Conservation (phyloP, 2,113 vertebrate species). For the Cacatua alba region DNA sequence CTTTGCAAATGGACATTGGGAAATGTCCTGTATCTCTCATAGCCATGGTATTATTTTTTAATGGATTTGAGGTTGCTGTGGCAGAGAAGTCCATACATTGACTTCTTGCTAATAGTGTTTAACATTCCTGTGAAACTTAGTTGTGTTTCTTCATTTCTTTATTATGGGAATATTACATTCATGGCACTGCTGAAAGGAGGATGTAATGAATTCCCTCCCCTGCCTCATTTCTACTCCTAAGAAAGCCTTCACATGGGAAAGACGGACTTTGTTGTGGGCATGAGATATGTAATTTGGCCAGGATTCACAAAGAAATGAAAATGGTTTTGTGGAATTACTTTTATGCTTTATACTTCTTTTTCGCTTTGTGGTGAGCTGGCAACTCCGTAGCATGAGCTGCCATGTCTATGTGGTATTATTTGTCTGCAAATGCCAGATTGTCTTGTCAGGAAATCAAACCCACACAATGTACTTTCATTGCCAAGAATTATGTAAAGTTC, state of each 20-base stretch:
- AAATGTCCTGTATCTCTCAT: background rate
- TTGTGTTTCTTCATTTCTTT: background rate
- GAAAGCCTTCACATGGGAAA: background rate
- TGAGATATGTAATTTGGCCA: background rate
- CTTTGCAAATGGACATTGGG: background rate
- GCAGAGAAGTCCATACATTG: background rate
- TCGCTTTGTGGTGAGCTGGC: background rate
- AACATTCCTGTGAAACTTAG: background rate
- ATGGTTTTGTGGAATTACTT: background rate
- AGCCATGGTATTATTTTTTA: background rate
- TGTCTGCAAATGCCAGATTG: constrained; percentile 27
- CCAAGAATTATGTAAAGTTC: constrained; percentile 23
- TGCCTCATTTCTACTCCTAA: background rate
- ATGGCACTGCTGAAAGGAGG: background rate
- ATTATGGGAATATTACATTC: background rate
- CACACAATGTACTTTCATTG: background rate
- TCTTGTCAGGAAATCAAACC: constrained; percentile 30
- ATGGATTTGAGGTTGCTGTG: constrained; percentile 6
- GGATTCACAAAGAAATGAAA: background rate
- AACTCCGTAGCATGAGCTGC: background rate
- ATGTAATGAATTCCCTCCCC: background rate
- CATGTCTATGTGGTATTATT: background rate
- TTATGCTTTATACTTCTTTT: constrained; percentile 11
- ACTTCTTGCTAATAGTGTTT: constrained; percentile 2
- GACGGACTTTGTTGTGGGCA: background rate